Evolutionary conservation across 2,888 invertebrate genomes (phyloP), one percentile per base, ranked within the genome.

Genomic region (Drosophila melanosoma): DNA sequence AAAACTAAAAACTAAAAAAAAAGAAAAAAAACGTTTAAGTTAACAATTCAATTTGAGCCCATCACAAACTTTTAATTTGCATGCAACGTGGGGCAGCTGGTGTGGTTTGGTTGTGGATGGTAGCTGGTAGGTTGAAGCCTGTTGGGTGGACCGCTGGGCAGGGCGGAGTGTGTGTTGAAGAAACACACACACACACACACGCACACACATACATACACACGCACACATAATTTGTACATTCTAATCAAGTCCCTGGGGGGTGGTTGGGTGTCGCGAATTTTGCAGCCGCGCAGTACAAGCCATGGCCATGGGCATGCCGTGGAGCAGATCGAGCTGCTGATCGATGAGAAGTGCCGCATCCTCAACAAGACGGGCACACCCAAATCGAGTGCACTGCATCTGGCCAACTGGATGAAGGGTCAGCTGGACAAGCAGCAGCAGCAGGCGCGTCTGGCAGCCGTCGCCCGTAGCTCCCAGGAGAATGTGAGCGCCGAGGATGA

Each of bases 341-440:
- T 95, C 78, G 95, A 95, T 89, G 94, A 95, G 90, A 95, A 95
- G 87, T 95, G 95, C 91, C 94, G 95, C 79, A 94, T 95, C 72
- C 92, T 95, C 72, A 95, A 95, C 77, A 95, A 95, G 91, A 94
- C 94, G 58, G 95, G 95, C 57, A 94, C 94, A 45, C 95, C 95
- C 85, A 95, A 95, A 91, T 96, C 96, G 20, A 96, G 96, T 65
- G 96, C 96, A 1, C 92, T 96, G 57, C 96, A 96, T 85, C 93
- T 97, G 78, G 96, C 96, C 77, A 95, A 96, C 87, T 97, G 97
- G 97, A 96, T 97, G 96, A 96, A 96, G 69, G 96, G 96, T 6
- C 95, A 96, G 72, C 94, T 96, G 58, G 96, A 96, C 77, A 94
- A 94, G 52, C 95, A 95, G 56, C 94, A 95, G 76, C 92, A 93